Percentiles rank a stretch among this genome's conserved stretches.
These are phyloP conservation scores for Theonella swinhoei DNA, from an alignment of 37 sponge, comb jelly and placozoan genomes.

Conservation along the genomic window DNA sequence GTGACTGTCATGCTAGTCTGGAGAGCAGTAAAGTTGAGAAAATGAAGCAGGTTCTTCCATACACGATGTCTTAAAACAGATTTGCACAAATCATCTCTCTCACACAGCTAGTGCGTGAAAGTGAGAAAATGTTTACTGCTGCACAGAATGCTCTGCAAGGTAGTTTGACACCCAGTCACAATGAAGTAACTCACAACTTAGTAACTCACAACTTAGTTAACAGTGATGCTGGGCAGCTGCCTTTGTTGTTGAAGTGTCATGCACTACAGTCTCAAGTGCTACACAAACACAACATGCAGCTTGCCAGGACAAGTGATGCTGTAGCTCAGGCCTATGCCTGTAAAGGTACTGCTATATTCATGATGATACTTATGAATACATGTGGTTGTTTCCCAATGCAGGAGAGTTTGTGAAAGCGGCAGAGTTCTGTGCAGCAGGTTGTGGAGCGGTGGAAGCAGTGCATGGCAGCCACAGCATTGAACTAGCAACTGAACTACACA, in stretches of 20 bases:
- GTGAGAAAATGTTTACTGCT: background rate
- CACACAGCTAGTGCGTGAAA: background rate
- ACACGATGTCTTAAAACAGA: background rate
- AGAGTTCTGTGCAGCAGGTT: conserved; percentile 32
- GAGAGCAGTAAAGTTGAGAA: background rate
- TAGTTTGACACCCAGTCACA: no score
- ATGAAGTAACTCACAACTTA: no score
- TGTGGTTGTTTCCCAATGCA: no score
- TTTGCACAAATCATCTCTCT: background rate
- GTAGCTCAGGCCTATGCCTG: conserved; percentile 41
- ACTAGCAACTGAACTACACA: conserved; percentile 45
- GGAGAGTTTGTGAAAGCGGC: conserved; percentile 38
- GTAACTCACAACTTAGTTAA: no score
- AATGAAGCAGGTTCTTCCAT: background rate
- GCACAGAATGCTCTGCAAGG: no score
- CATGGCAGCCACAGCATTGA: conserved; percentile 58
- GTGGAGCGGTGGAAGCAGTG: conserved; percentile 39
- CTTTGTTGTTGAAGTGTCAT: conserved; percentile 49
- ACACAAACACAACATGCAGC: conserved; percentile 43
- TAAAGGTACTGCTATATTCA: conserved; percentile 44
- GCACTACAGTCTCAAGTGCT: conserved; percentile 23
- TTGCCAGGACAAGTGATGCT: conserved; percentile 47
- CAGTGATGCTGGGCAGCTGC: background rate
- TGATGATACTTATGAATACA: no score
- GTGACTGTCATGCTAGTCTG: background rate